Evolutionary conservation across 2,888 invertebrate genomes (phyloP), one percentile per base, ranked within the genome.

Genomic region (Xylophagus ater): DNA sequence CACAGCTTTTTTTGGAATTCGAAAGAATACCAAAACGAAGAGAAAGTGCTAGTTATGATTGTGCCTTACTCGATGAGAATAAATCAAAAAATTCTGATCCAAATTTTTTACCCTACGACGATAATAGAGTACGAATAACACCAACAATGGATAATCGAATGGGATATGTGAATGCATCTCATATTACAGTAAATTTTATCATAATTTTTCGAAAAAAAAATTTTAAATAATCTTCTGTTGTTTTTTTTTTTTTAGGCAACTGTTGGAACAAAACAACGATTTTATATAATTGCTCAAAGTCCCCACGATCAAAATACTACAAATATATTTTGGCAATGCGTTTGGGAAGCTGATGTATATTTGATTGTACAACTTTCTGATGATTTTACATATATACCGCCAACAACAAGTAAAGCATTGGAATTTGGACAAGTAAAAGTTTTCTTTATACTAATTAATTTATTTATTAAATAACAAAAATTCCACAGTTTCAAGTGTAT

Each of bases 91-190:
- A 65, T 49, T 57, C 58, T 21, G 64, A 71, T 37, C 64, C 70
- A 7, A 71, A 73, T 56, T 78, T 86, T 50, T 69, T 92, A 47
- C 93, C 93, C 1, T 94, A 93, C 58, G 92, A 89, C 55, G 87
- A 88, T 56, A 92, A 88, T 60, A 66, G 92, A 35, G 81, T 93
- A 23, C 72, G 82, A 44, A 66, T 93, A 15, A 78, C 79, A n/a
- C 84, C 90, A 5, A 75, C 80, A 8, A 79, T 81, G 53, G 75
- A 76, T 50, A 93, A 94, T 65, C 79, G 81, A 37, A 75, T 76
- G 54, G 93, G 93, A 10, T 94, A 93, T 54, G 84, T 93, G 49
- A 93, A 93, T 67, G 92, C 92, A 2, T 90, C 89, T 3, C 85
- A 89, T 55, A 77, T 93, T 45, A 84, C 85, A 53, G 89, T 88